Conservation (phyloP, 1,140 invertebrate genomes). For the Meloidogyne floridensis region DNA sequence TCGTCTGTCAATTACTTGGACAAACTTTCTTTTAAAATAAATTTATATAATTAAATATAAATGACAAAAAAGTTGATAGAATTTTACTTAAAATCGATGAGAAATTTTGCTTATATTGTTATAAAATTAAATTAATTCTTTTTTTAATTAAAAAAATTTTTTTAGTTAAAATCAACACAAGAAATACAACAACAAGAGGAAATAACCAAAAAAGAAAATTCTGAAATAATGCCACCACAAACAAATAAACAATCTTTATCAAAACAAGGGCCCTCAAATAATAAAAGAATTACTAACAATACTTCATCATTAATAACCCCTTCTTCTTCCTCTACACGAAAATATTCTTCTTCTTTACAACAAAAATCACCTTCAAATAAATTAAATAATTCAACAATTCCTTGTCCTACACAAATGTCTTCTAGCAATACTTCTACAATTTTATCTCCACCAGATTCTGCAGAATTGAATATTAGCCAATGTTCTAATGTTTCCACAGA, state of each 20-base stretch:
- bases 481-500: not conserved
- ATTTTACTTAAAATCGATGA: too few species aligned
- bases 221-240: not conserved
- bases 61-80: too few species aligned
- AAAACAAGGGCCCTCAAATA: not conserved
- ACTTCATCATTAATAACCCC: not conserved
- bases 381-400: not conserved
- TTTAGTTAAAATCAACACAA: not conserved
- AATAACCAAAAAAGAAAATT: not conserved
- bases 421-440: not conserved
- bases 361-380: not conserved
- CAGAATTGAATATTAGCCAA: conserved; percentile 4
- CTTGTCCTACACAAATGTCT: not conserved
- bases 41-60: too few species aligned
- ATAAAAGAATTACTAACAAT: not conserved
- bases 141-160: not conserved
- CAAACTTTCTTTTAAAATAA: too few species aligned
- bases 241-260: not conserved
- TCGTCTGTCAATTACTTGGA: too few species aligned
- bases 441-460: not conserved
- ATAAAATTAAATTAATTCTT: too few species aligned
- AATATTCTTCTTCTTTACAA: not conserved
- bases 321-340: not conserved
- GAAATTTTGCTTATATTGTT: too few species aligned
- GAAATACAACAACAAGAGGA: not conserved